Percentiles rank a stretch among this genome's conserved stretches.
phyloP scores from a whole-genome alignment of 2,797 vertebrate species.

The Fistularia commersonii region DNA sequence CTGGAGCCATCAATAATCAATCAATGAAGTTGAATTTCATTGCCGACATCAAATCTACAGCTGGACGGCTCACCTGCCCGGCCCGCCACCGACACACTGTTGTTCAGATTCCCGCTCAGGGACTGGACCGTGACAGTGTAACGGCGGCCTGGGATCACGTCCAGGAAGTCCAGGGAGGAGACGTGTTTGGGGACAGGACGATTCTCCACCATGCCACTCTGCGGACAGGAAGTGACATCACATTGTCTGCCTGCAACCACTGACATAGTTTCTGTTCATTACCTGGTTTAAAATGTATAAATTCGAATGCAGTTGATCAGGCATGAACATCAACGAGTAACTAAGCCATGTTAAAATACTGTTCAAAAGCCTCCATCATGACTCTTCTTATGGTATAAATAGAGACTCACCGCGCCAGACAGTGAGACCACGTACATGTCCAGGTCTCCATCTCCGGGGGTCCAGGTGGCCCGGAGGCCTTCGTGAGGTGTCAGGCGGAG shows the following conservation, averaged over 20 bases:
- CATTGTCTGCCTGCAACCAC: too few species aligned
- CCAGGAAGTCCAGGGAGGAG: conserved; percentile 77
- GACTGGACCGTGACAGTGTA: conserved; percentile 83
- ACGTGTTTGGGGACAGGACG: conserved; percentile 81
- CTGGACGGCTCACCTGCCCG: conserved; percentile 76
- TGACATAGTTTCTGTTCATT: too few species aligned
- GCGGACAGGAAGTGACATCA: conserved; percentile 27
- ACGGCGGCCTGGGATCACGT: conserved; percentile 81
- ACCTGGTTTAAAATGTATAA: too few species aligned
- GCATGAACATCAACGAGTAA: too few species aligned
- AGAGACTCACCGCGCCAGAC: conserved; percentile 44
- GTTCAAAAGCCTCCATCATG: too few species aligned
- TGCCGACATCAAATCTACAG: too few species aligned
- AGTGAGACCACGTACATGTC: conserved; percentile 83
- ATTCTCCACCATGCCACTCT: conserved; percentile 69
- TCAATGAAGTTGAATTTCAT: neutral
- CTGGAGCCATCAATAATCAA: conserved; percentile 48
- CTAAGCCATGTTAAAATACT: too few species aligned
- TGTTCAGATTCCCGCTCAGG: conserved; percentile 81
- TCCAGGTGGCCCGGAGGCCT: conserved; percentile 83
- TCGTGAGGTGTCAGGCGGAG: conserved; percentile 72
- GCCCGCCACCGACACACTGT: conserved; percentile 68
- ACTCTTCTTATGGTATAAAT: neutral
- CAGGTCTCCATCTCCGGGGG: conserved; percentile 83
- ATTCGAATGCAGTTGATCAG: too few species aligned